Percentiles rank a stretch among this genome's conserved stretches.
Evolutionary conservation across 2,113 vertebrate genomes (phyloP).

Genomic region (Alces alces): DNA sequence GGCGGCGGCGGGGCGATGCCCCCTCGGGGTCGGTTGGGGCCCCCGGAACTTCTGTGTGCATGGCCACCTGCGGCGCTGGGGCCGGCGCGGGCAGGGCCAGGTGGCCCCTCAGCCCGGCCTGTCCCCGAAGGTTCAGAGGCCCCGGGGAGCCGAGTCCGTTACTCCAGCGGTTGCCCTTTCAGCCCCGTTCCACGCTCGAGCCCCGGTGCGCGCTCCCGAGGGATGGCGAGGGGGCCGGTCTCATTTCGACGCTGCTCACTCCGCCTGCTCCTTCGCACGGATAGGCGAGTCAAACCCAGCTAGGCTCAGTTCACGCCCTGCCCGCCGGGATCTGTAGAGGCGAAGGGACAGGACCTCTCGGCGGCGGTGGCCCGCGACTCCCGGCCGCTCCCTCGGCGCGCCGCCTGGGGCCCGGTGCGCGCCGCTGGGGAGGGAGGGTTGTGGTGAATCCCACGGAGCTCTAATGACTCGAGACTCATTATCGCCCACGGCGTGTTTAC

Average conservation of each 20-base stretch:
- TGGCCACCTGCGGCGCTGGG: background rate
- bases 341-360: rapidly evolving
- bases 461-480: conserved; percentile 34
- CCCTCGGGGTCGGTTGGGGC: background rate
- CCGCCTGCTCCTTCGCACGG: rapidly evolving
- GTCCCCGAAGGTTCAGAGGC: rapidly evolving
- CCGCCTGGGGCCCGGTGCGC: background rate
- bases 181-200: background rate
- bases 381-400: background rate
- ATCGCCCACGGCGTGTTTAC: conserved; percentile 39
- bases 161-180: conserved; percentile 25
- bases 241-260: background rate
- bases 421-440: background rate
- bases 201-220: background rate
- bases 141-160: conserved; percentile 38
- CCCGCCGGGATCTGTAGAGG: background rate
- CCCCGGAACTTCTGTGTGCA: background rate
- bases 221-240: background rate
- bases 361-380: background rate
- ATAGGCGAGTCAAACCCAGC: background rate
- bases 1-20: background rate
- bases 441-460: background rate
- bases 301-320: background rate
- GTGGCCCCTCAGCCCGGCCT: too few species aligned
- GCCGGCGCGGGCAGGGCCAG: background rate